A percentile compares a stretch with the other conserved stretches of the same genome.
Conservation (phyloP, 2,113 vertebrate species). For the Campylorhamphus procurvoides region DNA sequence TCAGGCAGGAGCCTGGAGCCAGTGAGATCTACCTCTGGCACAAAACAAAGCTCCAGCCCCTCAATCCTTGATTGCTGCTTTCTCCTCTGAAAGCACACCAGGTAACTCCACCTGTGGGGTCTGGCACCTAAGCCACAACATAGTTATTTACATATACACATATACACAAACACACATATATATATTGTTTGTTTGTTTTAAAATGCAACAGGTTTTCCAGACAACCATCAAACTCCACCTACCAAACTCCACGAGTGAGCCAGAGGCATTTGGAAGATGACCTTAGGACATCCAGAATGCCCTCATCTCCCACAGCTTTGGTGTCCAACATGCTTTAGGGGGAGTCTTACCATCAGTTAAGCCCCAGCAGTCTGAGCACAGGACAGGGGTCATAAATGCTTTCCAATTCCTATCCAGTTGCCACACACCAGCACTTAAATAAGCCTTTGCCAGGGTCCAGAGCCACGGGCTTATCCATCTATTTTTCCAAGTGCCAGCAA, state of each 20-base stretch:
- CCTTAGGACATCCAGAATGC: background rate
- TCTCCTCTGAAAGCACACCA: background rate
- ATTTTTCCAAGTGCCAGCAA: background rate
- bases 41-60: background rate
- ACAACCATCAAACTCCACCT: background rate
- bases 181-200: background rate
- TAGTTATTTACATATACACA: background rate
- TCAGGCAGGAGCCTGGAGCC: background rate
- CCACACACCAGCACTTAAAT: background rate
- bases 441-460: background rate
- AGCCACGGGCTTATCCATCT: background rate
- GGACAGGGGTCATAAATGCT: background rate
- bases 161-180: background rate
- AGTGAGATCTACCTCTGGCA: background rate
- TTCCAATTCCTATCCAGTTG: background rate
- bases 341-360: background rate
- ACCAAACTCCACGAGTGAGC: rapidly evolving
- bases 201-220: background rate
- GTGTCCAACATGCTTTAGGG: background rate
- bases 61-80: background rate
- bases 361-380: background rate
- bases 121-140: background rate
- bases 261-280: background rate
- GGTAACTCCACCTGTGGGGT: background rate
- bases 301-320: background rate